phyloP scores from a whole-genome alignment of 2,797 vertebrate genomes.

The Pygocentrus nattereri region DNA sequence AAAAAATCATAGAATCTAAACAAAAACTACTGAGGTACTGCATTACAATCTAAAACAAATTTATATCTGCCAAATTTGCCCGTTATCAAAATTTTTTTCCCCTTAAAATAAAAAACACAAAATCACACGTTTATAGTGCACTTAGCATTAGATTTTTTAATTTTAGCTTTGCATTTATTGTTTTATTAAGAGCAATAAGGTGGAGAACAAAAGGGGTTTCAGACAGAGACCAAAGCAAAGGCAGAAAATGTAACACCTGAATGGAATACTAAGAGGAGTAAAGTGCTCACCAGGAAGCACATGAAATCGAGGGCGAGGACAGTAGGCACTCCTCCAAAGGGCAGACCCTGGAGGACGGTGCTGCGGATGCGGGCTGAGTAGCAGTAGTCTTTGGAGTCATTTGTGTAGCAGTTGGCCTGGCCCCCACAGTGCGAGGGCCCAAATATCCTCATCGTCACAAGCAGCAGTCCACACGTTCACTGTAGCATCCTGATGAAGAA shows the following conservation, averaged over 20 bases:
- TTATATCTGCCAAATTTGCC: too few relatives aligned
- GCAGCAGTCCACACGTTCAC: slow-evolving; percentile 76
- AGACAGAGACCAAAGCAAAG: too few relatives aligned
- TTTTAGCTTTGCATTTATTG: too few relatives aligned
- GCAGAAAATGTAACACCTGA: not conserved
- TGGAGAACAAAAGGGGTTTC: too few relatives aligned
- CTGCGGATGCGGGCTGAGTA: slow-evolving; percentile 95
- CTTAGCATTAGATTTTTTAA: too few relatives aligned
- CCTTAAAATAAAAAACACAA: too few relatives aligned
- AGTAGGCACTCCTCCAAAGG: slow-evolving; percentile 94
- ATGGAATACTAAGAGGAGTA: not conserved
- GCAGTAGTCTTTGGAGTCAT: slow-evolving; percentile 89
- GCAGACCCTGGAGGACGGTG: slow-evolving; percentile 96
- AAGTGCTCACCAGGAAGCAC: slow-evolving; percentile 93
- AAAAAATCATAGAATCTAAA: too few relatives aligned
- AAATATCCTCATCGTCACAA: slow-evolving; percentile 80
- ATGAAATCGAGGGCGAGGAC: slow-evolving; percentile 97
- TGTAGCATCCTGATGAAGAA: slow-evolving; percentile 78
- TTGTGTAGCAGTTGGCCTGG: slow-evolving; percentile 74
- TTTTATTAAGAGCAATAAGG: too few relatives aligned
- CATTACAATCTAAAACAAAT: too few relatives aligned
- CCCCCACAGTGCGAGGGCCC: slow-evolving; percentile 72
- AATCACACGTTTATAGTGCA: too few relatives aligned
- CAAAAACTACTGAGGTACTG: too few relatives aligned
- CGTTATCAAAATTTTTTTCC: too few relatives aligned